Base-by-base conservation (phyloP, 1,140 invertebrate genomes). In the Uloborus diversus region DNA sequence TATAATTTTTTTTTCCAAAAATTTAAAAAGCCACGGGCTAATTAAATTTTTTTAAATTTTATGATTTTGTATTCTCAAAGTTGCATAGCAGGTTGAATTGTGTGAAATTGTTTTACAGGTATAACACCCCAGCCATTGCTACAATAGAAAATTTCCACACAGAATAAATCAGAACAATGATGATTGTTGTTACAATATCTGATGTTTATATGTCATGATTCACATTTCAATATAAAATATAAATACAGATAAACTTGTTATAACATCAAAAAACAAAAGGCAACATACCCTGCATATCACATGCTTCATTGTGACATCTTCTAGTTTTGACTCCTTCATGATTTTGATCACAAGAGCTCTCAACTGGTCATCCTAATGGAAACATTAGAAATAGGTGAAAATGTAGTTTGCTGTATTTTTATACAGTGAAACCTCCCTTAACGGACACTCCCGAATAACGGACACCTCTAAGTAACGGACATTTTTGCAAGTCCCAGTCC, bases 281-380 rank as follows among this genome's bases (percentile, higher is more conserved):
- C 0, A 37, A 27, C 28, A 1, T 69, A 79, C 76, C 37, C 61
- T 69, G 59, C 42, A 42, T 65, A 79, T 69, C 2, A 79, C 64
- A 47, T 27, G 35, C 61, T 69, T 79, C 76, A 79, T 79, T 5
- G 76, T 79, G 17, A 79, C 49, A 23, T 79, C 76, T 33, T 79
- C 53, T 27, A 79, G 32, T 49, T 61, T 68, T 11, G 76, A 79
- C 9, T 79, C 76, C 51, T 79, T 79, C 7, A 79, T 51, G 35
- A 79, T 69, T 59, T 79, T 79, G 7, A 65, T 20, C 13, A 79
- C 76, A 47, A 79, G 51, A 32, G 27, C 27, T 68, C 32, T 30
- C 7, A 79, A 33, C 25, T 79, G 76, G n/a, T 79, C 76, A 79
- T 79, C 76, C 76, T 79, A 25, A 49, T 17, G 37, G 28, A 1